Evolutionary conservation across 2,888 invertebrate genomes (phyloP).

Genomic region (Tachina grossa): DNA sequence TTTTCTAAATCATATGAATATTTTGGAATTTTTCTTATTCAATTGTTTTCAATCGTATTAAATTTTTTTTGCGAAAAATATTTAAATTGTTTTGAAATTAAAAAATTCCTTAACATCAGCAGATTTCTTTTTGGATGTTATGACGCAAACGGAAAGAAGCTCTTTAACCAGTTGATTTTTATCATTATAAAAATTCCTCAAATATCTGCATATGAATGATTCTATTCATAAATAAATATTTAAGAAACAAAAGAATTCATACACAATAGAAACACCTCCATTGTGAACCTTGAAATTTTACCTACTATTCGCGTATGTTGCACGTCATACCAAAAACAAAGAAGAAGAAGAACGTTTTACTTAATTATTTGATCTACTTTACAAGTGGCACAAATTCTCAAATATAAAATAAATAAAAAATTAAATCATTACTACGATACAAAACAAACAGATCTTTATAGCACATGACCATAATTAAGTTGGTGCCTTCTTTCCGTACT

Average conservation of each 20-base stretch:
- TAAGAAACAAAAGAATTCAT: constrained; percentile 1
- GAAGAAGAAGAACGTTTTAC: constrained; percentile 19
- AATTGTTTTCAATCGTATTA: not conserved
- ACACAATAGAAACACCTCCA: constrained; percentile 34
- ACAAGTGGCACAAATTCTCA: constrained; percentile 64
- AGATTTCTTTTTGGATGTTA: constrained; percentile 16
- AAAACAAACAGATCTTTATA: constrained; percentile 21
- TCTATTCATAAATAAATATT: constrained; percentile 24
- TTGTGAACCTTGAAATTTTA: constrained; percentile 27
- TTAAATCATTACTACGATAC: constrained; percentile 25
- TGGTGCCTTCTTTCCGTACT: constrained; percentile 59
- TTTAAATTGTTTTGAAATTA: constrained; percentile 15
- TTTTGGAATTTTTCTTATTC: not conserved
- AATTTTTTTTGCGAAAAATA: constrained; percentile 19
- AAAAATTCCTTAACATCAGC: constrained; percentile 30
- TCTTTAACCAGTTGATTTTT: constrained; percentile 43
- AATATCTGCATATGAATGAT: constrained; percentile 18
- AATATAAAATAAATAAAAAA: constrained; percentile 8
- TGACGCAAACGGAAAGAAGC: constrained; percentile 67
- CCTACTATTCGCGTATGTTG: constrained; percentile 8
- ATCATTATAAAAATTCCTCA: constrained; percentile 54
- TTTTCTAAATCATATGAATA: constrained; percentile 9
- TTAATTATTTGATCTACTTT: constrained; percentile 64
- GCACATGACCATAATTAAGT: constrained; percentile 60
- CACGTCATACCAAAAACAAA: constrained; percentile 41